These are phyloP conservation scores for Catajapyx aquilonaris DNA, from an alignment of 1,140 invertebrate genomes.

Conservation along the genomic window DNA sequence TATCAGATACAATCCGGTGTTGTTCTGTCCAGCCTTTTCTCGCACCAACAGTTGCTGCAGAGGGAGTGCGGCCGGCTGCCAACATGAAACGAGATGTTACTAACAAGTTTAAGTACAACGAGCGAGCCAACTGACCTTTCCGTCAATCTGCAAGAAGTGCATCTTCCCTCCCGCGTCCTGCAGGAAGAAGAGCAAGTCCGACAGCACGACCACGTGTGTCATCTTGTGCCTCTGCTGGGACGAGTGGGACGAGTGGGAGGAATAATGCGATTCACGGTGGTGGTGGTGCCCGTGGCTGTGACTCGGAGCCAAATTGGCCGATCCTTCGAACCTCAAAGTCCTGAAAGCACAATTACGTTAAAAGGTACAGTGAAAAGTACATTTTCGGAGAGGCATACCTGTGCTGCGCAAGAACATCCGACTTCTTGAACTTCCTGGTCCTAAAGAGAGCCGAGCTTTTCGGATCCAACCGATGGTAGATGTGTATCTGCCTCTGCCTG, in stretches of 20 bases:
- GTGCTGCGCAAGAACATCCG: conserved; percentile 44
- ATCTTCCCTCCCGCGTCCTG: conserved; percentile 30
- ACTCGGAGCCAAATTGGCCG: too few species aligned
- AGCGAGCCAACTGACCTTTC: too few species aligned
- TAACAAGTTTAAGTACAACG: too few species aligned
- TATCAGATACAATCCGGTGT: conserved; percentile 69
- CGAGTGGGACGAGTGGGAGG: too few species aligned
- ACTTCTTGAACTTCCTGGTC: conserved; percentile 77
- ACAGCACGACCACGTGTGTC: conserved; percentile 26
- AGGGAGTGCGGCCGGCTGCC: conserved; percentile 68
- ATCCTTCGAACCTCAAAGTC: too few species aligned
- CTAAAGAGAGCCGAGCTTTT: conserved; percentile 71
- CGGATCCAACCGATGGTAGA: conserved; percentile 77
- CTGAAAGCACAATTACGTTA: conserved; percentile 1
- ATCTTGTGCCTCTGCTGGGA: too few species aligned
- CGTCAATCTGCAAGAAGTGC: too few species aligned
- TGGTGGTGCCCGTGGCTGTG: too few species aligned
- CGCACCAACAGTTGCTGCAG: conserved; percentile 74
- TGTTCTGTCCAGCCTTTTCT: conserved; percentile 78
- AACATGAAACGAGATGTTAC: conserved; percentile 12
- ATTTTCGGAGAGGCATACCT: neutral
- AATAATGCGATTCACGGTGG: too few species aligned
- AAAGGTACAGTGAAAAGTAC: conserved; percentile 39
- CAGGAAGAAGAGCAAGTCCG: conserved; percentile 29
- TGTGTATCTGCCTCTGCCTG: conserved; percentile 70